Evolutionary conservation across 1,140 invertebrate genomes (phyloP).

Genomic region (Danaus plexippus): DNA sequence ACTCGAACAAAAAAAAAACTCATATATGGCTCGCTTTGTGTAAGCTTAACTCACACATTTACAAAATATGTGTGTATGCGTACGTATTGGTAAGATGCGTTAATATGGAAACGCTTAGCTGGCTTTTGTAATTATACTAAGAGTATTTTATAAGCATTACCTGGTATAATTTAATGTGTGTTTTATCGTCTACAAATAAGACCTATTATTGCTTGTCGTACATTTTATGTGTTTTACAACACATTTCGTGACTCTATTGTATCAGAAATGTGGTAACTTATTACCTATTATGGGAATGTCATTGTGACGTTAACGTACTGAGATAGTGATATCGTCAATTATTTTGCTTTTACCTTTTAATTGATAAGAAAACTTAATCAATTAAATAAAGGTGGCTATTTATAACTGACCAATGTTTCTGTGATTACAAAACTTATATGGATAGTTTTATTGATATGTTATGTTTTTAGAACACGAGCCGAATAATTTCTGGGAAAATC

Average conservation of each 20-base stretch:
- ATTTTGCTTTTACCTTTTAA: constrained; percentile 4
- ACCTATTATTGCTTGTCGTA: too few relatives aligned
- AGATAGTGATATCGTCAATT: constrained; percentile 3
- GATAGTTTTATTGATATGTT: not conserved
- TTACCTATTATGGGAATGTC: constrained; percentile 21
- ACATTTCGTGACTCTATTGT: constrained; percentile 9
- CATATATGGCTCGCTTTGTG: constrained; percentile 15
- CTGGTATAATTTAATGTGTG: too few relatives aligned
- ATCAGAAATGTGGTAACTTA: constrained; percentile 26
- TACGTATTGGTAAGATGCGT: constrained; percentile 19
- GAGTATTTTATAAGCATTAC: not conserved
- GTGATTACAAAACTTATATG: too few relatives aligned
- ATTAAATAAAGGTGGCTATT: not conserved
- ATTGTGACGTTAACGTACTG: constrained; percentile 18
- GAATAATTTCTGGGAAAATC: constrained; percentile 62
- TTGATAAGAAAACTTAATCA: constrained; percentile 3
- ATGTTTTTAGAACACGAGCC: constrained; percentile 47
- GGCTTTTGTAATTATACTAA: not conserved
- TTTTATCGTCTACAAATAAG: too few relatives aligned
- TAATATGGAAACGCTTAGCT: constrained; percentile 4
- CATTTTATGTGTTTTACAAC: not conserved
- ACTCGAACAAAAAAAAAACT: constrained; percentile 19
- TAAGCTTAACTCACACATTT: not conserved
- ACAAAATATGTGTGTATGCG: too few relatives aligned
- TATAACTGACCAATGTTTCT: too few relatives aligned